A percentile compares a stretch with the other conserved stretches of the same genome.
Conservation (phyloP, 1,140 invertebrate genomes). For the Araneus ventricosus region DNA sequence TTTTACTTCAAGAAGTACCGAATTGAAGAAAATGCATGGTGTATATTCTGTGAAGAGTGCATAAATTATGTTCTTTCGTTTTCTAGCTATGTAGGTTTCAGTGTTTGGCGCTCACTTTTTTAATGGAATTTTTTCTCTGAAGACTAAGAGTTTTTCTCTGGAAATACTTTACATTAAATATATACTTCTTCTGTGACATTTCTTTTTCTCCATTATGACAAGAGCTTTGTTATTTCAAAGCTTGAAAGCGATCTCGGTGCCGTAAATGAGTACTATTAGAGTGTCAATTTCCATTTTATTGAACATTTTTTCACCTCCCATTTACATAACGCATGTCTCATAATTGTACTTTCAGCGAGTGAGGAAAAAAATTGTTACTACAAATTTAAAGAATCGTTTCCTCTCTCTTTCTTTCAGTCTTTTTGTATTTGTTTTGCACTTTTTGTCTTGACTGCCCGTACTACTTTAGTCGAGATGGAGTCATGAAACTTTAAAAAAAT, state of each 20-base stretch:
- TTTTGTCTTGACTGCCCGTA: background rate
- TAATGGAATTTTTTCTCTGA: background rate
- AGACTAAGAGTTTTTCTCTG: background rate
- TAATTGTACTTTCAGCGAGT: slow-evolving; percentile 4
- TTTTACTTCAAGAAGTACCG: background rate
- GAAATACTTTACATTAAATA: slow-evolving; percentile 13
- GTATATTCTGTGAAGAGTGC: background rate
- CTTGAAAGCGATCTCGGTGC: background rate
- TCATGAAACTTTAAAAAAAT: background rate
- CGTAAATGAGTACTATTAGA: background rate
- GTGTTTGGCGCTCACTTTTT: background rate
- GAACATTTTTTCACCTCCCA: background rate
- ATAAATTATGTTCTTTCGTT: background rate
- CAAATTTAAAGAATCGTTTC: background rate
- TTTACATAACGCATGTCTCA: slow-evolving; percentile 26
- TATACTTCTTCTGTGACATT: background rate
- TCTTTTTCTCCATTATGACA: background rate
- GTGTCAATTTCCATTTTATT: slow-evolving; percentile 30
- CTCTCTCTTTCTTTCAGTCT: background rate
- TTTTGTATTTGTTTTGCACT: too few relatives aligned
- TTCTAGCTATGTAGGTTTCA: background rate
- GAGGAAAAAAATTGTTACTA: background rate
- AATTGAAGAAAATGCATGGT: background rate
- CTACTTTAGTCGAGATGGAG: background rate
- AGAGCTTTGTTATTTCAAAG: slow-evolving; percentile 9